phyloP scores from a whole-genome alignment of 2,888 invertebrate species.

The Drosophila suboccidentalis region DNA sequence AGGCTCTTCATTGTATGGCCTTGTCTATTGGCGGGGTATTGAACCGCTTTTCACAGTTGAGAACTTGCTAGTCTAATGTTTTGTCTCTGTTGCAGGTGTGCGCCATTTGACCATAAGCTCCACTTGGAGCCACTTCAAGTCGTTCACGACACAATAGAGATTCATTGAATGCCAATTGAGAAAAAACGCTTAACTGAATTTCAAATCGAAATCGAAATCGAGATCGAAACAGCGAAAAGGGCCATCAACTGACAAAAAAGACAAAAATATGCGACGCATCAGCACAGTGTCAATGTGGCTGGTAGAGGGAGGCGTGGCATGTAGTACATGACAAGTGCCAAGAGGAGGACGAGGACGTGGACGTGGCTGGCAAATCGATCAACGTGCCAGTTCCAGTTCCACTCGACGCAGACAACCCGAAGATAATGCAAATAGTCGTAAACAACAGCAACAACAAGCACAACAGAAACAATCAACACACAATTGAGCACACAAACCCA shows the following conservation, averaged over 20 bases:
- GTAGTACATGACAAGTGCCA: slow-evolving; percentile 68
- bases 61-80: slow-evolving; percentile 33
- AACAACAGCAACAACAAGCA: slow-evolving; percentile 44
- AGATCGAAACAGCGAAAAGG: slow-evolving; percentile 14
- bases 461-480: slow-evolving; percentile 36
- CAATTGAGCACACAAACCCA: slow-evolving; percentile 28
- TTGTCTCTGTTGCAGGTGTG: slow-evolving; percentile 58
- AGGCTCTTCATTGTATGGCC: slow-evolving; percentile 43
- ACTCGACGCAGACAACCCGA: slow-evolving; percentile 45
- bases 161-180: slow-evolving; percentile 48
- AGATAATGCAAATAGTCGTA: slow-evolving; percentile 74
- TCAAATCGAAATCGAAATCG: slow-evolving; percentile 22
- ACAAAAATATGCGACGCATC: slow-evolving; percentile 39
- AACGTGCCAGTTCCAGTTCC: slow-evolving; percentile 9
- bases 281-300: slow-evolving; percentile 37
- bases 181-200: slow-evolving; percentile 16
- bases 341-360: slow-evolving; percentile 16
- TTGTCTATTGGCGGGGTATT: slow-evolving; percentile 60
- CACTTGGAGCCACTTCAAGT: slow-evolving; percentile 61
- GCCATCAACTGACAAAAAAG: not conserved
- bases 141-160: slow-evolving; percentile 52
- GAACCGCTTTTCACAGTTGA: slow-evolving; percentile 32
- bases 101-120: slow-evolving; percentile 58
- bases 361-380: slow-evolving; percentile 47
- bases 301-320: slow-evolving; percentile 49